These are phyloP conservation scores for Halyomorpha halys DNA, from an alignment of 1,140 invertebrate species.

Conservation along the genomic window DNA sequence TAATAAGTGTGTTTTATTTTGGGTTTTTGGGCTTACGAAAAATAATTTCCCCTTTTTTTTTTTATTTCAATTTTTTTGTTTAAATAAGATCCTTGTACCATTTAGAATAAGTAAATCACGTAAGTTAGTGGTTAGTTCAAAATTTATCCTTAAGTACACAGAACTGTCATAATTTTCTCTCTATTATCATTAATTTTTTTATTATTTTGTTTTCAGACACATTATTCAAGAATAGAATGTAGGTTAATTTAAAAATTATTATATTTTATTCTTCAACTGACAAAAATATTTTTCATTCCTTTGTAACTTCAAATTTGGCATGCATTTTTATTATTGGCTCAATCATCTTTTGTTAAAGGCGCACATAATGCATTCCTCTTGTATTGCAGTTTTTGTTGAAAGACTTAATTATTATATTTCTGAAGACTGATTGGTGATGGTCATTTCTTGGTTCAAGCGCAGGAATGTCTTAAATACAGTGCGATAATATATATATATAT, in stretches of 20 bases:
- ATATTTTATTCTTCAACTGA: too few species aligned
- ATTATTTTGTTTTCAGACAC: too few species aligned
- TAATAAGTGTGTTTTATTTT: conserved; percentile 21
- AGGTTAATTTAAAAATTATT: too few species aligned
- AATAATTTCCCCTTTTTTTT: too few species aligned
- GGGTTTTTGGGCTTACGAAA: conserved; percentile 18
- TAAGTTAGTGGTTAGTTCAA: conserved; percentile 12
- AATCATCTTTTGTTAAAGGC: conserved; percentile 17
- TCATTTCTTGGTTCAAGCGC: conserved; percentile 25
- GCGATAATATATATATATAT: conserved; percentile 6
- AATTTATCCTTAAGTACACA: neutral
- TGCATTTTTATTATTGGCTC: conserved; percentile 16
- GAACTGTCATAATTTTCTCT: too few species aligned
- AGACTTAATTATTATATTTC: conserved; percentile 20
- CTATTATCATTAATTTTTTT: too few species aligned
- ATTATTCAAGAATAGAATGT: too few species aligned
- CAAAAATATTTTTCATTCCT: neutral
- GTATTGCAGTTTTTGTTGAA: conserved; percentile 22
- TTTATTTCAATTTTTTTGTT: too few species aligned
- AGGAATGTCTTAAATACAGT: conserved; percentile 22
- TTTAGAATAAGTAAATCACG: conserved; percentile 14
- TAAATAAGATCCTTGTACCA: neutral
- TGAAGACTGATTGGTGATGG: conserved; percentile 27
- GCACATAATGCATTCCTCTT: conserved; percentile 20
- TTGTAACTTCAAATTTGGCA: neutral